Percentiles rank a stretch among this genome's conserved stretches.
phyloP scores from a whole-genome alignment of 2,113 vertebrate genomes.

The Isichthys henryi region DNA sequence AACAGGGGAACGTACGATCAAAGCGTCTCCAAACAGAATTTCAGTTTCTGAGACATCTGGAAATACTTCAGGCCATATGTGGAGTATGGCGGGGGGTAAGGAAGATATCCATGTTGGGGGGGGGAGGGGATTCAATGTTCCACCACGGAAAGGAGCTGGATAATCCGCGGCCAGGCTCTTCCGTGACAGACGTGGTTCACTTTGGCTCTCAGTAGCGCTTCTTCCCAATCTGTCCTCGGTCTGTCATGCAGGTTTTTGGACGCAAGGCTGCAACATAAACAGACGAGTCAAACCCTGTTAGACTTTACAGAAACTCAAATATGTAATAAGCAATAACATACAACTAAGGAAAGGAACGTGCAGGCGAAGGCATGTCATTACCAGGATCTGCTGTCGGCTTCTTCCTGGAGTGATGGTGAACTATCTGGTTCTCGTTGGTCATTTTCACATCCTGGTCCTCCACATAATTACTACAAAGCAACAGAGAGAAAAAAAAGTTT shows the following conservation, averaged over 20 bases:
- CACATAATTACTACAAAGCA: conserved; percentile 64
- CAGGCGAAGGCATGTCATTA: conserved; percentile 30
- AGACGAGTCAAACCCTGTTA: conserved; percentile 23
- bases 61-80: background rate
- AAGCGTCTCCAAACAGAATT: background rate
- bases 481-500: background rate
- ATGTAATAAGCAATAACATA: background rate
- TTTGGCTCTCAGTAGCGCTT: conserved; percentile 58
- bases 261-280: conserved; percentile 70
- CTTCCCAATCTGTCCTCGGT: conserved; percentile 58
- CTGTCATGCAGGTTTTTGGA: conserved; percentile 90
- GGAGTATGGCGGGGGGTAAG: background rate
- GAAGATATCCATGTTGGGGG: background rate
- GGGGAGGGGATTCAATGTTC: background rate
- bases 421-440: conserved; percentile 86
- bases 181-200: background rate
- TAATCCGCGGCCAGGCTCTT: background rate
- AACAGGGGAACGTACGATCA: background rate
- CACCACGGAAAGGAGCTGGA: background rate
- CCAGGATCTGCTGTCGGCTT: conserved; percentile 79
- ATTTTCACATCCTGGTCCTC: conserved; percentile 93
- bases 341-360: background rate
- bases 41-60: background rate
- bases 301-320: background rate
- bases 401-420: conserved; percentile 70